Evolutionary conservation across 2,113 vertebrate species (phyloP), one percentile per base, ranked within the genome.

Genomic region (Phalacrocorax pelagicus): DNA sequence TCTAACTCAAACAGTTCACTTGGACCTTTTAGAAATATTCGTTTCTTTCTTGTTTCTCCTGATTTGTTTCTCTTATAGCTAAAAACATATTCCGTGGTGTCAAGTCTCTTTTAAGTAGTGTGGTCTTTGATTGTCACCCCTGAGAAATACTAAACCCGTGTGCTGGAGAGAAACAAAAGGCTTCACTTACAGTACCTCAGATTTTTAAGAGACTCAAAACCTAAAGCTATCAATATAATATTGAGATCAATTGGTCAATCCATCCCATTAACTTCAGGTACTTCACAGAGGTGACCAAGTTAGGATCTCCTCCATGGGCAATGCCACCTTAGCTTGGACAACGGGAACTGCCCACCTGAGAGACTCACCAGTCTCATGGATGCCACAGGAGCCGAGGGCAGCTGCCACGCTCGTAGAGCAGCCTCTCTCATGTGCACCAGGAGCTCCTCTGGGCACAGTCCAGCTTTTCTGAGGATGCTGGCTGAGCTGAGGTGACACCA

Each of bases 311-410:
- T 8, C 15, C 21, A 17, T 4, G 9, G 42, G 11, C 65, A 69
- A 34, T 30, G 30, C 18, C 38, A 12, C 18, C n/a, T 79, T 32
- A 36, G 20, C 32, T 54, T 36, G 24, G 13, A 29, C 30, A 74
- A 19, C 0, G 1, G n/a, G 57, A 86, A 32, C 15, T 27, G 26
- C 11, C 22, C 16, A 32, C 42, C 15, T 15, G 34, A 72, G 47
- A 44, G 24, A n/a, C 15, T 18, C 2, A 0, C 8, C 2, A 1
- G 15, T 21, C 24, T 75, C 23, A 29, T 1, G 2, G 29, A 69
- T 4, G 10, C 17, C 27, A 7, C 22, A 66, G 40, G 22, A 75
- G 18, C 7, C 3, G 0, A 88, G 67, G 36, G 24, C 40, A 51
- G 26, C 24, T 36, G 36, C 34, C 19, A 19, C 3, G 1, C 9